A percentile compares a stretch with the other conserved stretches of the same genome.
Evolutionary conservation across 2,797 vertebrate species (phyloP).

Genomic region (Manis javanica): DNA sequence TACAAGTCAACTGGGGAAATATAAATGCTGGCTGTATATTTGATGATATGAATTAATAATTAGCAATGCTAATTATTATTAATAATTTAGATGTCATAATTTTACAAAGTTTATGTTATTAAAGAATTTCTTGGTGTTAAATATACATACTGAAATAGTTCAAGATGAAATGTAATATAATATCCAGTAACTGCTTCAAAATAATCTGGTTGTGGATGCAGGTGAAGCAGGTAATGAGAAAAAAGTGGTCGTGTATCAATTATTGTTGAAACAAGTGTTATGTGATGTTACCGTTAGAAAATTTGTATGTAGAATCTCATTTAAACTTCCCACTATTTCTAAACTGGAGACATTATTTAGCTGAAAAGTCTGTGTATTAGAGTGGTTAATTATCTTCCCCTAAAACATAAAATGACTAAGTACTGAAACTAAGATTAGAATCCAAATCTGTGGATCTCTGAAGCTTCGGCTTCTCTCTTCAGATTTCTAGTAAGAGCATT

Average conservation of each 20-base stretch:
- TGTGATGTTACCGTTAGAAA: background rate
- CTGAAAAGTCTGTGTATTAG: background rate
- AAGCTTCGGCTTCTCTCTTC: background rate
- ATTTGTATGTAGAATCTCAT: background rate
- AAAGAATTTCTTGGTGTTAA: background rate
- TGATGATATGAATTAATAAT: background rate
- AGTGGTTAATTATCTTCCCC: background rate
- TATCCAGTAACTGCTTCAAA: background rate
- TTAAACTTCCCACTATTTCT: background rate
- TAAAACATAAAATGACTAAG: background rate
- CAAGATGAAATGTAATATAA: background rate
- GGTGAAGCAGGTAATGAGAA: background rate
- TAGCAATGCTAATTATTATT: background rate
- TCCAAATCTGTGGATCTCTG: background rate
- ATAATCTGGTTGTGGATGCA: background rate
- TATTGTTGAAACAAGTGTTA: background rate
- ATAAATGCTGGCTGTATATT: background rate
- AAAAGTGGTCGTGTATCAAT: background rate
- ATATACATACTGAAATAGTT: background rate
- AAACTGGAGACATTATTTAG: background rate
- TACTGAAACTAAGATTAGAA: background rate
- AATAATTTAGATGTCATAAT: background rate
- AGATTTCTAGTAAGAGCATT: background rate
- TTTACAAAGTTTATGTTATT: background rate
- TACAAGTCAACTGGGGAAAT: background rate